Evolutionary conservation across 1,140 invertebrate species (phyloP).

Genomic region (Anagrus nilaparvatae): DNA sequence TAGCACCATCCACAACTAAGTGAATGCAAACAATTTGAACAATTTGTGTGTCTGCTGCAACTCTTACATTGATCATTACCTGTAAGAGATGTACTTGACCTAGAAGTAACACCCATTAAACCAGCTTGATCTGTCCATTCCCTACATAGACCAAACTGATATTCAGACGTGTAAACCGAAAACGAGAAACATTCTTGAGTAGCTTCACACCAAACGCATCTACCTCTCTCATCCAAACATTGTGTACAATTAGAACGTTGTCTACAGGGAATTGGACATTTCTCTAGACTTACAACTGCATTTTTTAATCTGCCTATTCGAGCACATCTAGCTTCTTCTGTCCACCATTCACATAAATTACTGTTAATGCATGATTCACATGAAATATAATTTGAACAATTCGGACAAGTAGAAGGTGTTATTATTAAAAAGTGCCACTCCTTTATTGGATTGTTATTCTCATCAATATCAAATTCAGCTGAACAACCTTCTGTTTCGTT

Average conservation of each 20-base stretch:
- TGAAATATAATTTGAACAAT: constrained; percentile 80
- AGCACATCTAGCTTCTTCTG: constrained; percentile 71
- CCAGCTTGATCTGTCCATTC: constrained; percentile 82
- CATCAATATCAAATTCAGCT: constrained; percentile 30
- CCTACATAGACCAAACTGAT: constrained; percentile 83
- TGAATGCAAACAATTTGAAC: constrained; percentile 67
- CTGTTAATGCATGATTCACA: constrained; percentile 65
- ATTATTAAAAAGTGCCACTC: constrained; percentile 73
- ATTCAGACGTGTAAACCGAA: constrained; percentile 87
- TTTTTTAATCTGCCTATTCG: constrained; percentile 60
- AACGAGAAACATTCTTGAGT: constrained; percentile 87
- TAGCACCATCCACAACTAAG: constrained; percentile 93
- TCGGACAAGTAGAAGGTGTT: constrained; percentile 68
- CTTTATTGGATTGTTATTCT: constrained; percentile 28
- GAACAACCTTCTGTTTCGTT: constrained; percentile 56
- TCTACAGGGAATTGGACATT: constrained; percentile 68
- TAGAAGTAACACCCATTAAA: constrained; percentile 38
- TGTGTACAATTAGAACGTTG: constrained; percentile 64
- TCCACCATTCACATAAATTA: constrained; percentile 77
- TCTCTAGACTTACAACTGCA: constrained; percentile 51
- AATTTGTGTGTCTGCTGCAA: constrained; percentile 66
- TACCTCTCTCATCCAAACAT: constrained; percentile 73
- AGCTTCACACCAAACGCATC: constrained; percentile 92
- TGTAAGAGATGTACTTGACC: constrained; percentile 27
- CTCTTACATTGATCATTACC: constrained; percentile 64